Conservation (phyloP, 1,140 invertebrate genomes). For the Zaprionus vittiger region DNA sequence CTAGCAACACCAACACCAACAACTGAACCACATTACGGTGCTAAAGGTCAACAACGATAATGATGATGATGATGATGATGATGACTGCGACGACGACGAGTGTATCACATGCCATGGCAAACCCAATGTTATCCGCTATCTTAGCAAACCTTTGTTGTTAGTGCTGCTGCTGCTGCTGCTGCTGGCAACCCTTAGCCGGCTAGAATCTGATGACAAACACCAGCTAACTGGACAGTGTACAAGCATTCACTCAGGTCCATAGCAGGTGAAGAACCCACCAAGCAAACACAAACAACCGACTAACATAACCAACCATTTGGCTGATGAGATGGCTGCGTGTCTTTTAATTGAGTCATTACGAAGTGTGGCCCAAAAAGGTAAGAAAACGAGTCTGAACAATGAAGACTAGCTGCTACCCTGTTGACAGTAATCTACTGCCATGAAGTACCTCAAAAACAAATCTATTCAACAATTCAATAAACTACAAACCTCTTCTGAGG, state of each 20-base stretch:
- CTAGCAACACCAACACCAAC: slow-evolving; percentile 19
- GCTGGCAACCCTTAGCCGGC: slow-evolving; percentile 39
- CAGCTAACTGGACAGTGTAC: slow-evolving; percentile 61
- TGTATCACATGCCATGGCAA: slow-evolving; percentile 35
- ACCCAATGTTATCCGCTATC: slow-evolving; percentile 8
- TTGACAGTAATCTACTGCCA: not conserved
- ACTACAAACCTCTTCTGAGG: not conserved
- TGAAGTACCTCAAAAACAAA: not conserved
- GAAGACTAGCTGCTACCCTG: slow-evolving; percentile 7
- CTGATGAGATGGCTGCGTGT: slow-evolving; percentile 61
- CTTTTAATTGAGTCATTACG: slow-evolving; percentile 79
- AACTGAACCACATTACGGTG: slow-evolving; percentile 28
- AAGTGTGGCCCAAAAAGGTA: slow-evolving; percentile 42
- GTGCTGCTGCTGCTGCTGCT: slow-evolving; percentile 2
- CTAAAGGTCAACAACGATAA: slow-evolving; percentile 66
- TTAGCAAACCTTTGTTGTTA: slow-evolving; percentile 30
- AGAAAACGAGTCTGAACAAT: not conserved
- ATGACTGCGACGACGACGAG: slow-evolving; percentile 10
- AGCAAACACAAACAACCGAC: slow-evolving; percentile 7
- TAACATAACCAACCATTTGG: slow-evolving; percentile 30
- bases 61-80: slow-evolving; percentile 1
- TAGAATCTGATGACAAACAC: slow-evolving; percentile 75
- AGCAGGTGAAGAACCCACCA: not conserved
- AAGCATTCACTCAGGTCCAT: slow-evolving; percentile 65
- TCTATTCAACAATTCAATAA: not conserved